Evolutionary conservation across 2,888 invertebrate species (phyloP), one percentile per base, ranked within the genome.

Genomic region (Branchinecta sandiegonensis): DNA sequence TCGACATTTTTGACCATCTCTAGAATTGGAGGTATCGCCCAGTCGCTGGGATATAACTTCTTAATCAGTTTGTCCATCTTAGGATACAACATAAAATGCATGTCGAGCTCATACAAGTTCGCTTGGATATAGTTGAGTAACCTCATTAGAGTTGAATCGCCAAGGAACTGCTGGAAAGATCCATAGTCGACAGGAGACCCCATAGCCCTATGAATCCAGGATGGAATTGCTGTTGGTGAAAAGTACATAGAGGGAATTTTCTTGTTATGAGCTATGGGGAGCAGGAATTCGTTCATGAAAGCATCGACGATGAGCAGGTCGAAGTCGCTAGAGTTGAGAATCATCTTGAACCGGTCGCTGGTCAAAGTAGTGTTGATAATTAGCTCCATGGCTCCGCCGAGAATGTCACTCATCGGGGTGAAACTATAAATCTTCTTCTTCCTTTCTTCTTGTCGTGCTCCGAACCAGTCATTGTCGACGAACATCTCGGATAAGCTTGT

Each of bases 401-500:
- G n/a, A 17, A 56, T 56, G 23, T 56, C 63, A 56, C 63, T 56
- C n/a, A 56, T n/a, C 8, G 63, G 63, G 23, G 63, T 56, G 9
- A 56, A 56, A 9, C 63, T 56, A 11, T 17, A 56, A 9, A 23
- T 17, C n/a, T 17, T 23, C 23, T 56, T 56, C 12, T 56, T 56
- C 23, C 63, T 56, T 56, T 56, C 63, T 56, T 56, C 63, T 23
- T 56, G 63, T 56, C n/a, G n/a, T 9, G n/a, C 63, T 17, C 63
- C 63, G 23, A 56, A 56, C 63, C 63, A 56, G 23, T 56, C 63
- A 56, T 56, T 56, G 23, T 17, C 63, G 9, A 56, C 8, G 23
- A 56, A 56, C 63, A 56, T 56, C 23, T 56, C 11, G 9, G 63
- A 56, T 10, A 56, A 10, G n/a, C 14, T 17, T 17, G n/a, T 23